phyloP scores from a whole-genome alignment of 2,113 vertebrate species.

The Ptychochromis oligacanthus region DNA sequence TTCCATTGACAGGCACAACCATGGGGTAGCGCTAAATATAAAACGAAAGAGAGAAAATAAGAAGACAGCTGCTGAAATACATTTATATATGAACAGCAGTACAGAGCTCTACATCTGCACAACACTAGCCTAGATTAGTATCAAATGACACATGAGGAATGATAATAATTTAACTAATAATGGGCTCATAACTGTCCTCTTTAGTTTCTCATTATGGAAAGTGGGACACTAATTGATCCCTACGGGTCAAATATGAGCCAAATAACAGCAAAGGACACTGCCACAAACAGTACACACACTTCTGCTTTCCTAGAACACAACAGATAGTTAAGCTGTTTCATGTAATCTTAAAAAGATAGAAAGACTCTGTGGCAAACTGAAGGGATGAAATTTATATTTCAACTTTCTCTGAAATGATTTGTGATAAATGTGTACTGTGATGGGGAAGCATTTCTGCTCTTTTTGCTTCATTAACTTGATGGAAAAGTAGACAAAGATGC shows the following conservation, averaged over 20 bases:
- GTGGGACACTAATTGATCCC: neutral
- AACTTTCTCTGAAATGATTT: neutral
- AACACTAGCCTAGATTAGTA: neutral
- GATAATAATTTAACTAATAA: neutral
- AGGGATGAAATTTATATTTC: neutral
- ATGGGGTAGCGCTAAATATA: neutral
- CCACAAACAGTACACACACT: neutral
- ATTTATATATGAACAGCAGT: neutral
- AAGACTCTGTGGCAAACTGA: neutral
- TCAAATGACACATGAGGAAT: neutral
- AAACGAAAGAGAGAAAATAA: neutral
- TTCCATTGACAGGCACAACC: neutral
- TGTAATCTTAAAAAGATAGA: neutral
- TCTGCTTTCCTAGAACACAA: neutral
- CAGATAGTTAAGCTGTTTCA: neutral
- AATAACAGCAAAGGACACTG: neutral
- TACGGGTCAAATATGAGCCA: neutral
- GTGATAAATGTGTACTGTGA: neutral
- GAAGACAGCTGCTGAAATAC: neutral
- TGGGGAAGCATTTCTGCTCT: neutral
- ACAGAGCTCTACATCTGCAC: neutral
- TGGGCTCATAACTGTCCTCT: neutral
- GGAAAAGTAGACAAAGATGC: neutral
- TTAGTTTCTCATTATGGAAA: conserved; percentile 7
- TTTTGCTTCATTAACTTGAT: conserved; percentile 20